phyloP scores from a whole-genome alignment of 2,797 vertebrate species.

The Lemur catta region DNA sequence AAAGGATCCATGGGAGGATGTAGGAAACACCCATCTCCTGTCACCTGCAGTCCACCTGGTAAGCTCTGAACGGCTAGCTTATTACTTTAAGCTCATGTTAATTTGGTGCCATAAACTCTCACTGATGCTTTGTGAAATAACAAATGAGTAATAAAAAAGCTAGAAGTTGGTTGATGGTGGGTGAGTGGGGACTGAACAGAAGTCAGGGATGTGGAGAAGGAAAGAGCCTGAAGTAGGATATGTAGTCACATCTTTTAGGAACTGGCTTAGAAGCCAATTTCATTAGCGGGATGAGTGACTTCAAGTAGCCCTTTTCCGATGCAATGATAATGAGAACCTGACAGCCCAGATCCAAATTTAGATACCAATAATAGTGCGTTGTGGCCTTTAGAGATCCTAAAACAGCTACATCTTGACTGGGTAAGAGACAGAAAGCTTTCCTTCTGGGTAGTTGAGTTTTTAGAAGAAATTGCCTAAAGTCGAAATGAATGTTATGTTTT shows the following conservation, averaged over 20 bases:
- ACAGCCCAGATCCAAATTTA: slow-evolving; percentile 66
- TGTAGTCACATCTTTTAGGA: neutral
- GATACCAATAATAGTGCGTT: slow-evolving; percentile 25
- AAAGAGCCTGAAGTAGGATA: neutral
- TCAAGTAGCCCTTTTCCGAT: slow-evolving; percentile 40
- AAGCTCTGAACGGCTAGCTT: neutral
- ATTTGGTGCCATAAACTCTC: neutral
- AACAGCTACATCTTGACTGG: neutral
- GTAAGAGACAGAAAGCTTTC: neutral
- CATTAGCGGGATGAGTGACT: slow-evolving; percentile 29
- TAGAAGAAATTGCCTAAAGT: slow-evolving; percentile 35
- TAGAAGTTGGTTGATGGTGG: neutral
- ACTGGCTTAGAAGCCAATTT: neutral
- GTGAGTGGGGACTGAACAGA: neutral
- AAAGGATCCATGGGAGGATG: neutral
- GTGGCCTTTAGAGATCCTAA: neutral
- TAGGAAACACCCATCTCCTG: rapidly evolving
- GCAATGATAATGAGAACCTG: slow-evolving; percentile 57
- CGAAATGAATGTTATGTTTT: neutral
- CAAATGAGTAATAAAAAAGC: neutral
- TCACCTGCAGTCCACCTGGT: neutral
- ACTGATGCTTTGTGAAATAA: neutral
- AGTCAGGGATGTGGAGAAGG: neutral
- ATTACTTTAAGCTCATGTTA: neutral
- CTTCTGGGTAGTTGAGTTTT: slow-evolving; percentile 34